A percentile compares a stretch with the other conserved stretches of the same genome.
phyloP scores from a whole-genome alignment of 2,888 invertebrate species.

The Osedax frankpressi region DNA sequence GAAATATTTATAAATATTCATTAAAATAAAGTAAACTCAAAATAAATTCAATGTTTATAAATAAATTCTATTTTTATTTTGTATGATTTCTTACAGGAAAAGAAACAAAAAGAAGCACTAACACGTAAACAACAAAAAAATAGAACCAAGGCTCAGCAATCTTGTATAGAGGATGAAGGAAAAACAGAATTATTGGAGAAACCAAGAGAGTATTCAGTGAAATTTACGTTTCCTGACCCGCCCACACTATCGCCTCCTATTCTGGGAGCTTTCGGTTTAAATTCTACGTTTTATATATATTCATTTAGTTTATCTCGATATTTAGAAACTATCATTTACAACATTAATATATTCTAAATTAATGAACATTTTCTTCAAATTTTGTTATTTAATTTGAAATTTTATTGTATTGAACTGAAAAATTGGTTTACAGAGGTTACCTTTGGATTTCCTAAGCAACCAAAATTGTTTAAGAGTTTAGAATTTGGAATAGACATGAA shows the following conservation, averaged over 20 bases:
- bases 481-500: conserved; percentile 66
- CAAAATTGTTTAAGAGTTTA: conserved; percentile 59
- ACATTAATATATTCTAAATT: no score
- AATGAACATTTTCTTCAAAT: no score
- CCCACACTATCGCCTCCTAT: conserved; percentile 91
- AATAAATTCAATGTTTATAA: no score
- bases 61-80: no score
- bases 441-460: conserved; percentile 68
- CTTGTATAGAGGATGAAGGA: conserved; percentile 64
- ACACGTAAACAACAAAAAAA: conserved; percentile 85
- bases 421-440: conserved; percentile 67
- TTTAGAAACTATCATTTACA: no score
- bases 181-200: conserved; percentile 69
- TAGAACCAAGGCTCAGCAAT: conserved; percentile 60
- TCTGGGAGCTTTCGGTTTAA: conserved; percentile 78
- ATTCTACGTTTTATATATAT: no score
- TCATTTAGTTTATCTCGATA: no score
- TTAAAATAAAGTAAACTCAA: no score
- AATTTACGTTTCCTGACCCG: conserved; percentile 93
- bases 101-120: conserved; percentile 77
- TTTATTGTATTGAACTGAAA: no score
- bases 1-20: no score
- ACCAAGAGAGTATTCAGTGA: conserved; percentile 90
- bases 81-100: conserved; percentile 53
- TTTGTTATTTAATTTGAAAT: no score